Conservation (phyloP, 2,888 invertebrate species). For the Zelleria hepariella region DNA sequence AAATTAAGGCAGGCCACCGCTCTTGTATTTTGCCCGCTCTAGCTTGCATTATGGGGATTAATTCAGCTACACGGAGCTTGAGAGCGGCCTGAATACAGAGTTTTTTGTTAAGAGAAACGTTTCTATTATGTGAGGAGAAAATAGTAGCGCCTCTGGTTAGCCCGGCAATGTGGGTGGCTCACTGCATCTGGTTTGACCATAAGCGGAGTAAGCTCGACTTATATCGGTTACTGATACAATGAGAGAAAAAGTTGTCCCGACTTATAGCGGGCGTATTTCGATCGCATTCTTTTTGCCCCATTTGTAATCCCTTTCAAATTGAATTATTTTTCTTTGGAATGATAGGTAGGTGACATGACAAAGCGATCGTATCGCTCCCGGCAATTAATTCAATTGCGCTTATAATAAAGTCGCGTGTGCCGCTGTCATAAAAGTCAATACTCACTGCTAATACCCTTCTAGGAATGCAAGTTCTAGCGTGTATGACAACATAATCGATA, state of each 20-base stretch:
- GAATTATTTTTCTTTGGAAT: neutral
- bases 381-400: neutral
- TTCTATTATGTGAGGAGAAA: constrained; percentile 32
- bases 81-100: constrained; percentile 10
- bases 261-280: neutral
- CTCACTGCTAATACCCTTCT: neutral
- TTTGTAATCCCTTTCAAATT: neutral
- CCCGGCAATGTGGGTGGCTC: constrained; percentile 23
- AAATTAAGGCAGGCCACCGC: constrained; percentile 19
- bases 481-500: constrained; percentile 32
- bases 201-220: constrained; percentile 11
- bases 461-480: constrained; percentile 5
- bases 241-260: neutral
- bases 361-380: neutral
- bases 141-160: constrained; percentile 29
- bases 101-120: constrained; percentile 35
- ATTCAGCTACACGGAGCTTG: constrained; percentile 23
- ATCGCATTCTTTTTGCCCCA: neutral
- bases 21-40: neutral
- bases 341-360: neutral
- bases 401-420: neutral
- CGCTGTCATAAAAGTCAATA: neutral
- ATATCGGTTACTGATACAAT: constrained; percentile 2
- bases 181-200: constrained; percentile 20
- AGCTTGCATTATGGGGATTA: constrained; percentile 20